A percentile compares a stretch with the other conserved stretches of the same genome.
Evolutionary conservation across 2,113 vertebrate species (phyloP).

Genomic region (Sciurus niger): DNA sequence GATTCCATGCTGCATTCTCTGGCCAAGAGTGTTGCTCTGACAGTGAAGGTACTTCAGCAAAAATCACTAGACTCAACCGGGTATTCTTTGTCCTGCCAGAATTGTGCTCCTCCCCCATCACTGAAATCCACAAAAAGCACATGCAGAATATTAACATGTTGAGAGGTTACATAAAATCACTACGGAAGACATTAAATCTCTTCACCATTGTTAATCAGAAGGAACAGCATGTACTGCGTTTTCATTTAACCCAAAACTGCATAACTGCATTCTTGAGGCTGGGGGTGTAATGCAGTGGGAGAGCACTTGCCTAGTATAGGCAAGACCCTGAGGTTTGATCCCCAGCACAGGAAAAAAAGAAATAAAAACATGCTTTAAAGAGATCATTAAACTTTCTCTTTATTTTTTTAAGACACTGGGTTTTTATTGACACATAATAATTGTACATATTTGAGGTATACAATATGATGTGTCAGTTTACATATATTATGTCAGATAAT

Average conservation of each 20-base stretch:
- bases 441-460: too few species aligned
- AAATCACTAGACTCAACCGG: too few species aligned
- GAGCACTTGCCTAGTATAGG: neutral
- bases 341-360: neutral
- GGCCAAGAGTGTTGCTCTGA: neutral
- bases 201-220: conserved; percentile 1
- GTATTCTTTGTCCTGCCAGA: neutral
- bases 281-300: rapidly evolving
- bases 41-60: neutral
- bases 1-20: neutral
- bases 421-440: too few species aligned
- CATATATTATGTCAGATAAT: too few species aligned
- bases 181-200: neutral
- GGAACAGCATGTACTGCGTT: neutral
- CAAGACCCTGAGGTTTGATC: neutral
- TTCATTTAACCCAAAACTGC: neutral
- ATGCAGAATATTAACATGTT: neutral
- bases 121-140: neutral
- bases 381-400: neutral
- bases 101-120: neutral
- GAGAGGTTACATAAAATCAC: neutral
- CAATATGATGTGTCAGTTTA: too few species aligned
- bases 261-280: neutral
- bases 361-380: neutral
- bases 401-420: neutral